These are phyloP conservation scores for Eurosta solidaginis DNA, from an alignment of 1,140 invertebrate genomes.

Conservation along the genomic window DNA sequence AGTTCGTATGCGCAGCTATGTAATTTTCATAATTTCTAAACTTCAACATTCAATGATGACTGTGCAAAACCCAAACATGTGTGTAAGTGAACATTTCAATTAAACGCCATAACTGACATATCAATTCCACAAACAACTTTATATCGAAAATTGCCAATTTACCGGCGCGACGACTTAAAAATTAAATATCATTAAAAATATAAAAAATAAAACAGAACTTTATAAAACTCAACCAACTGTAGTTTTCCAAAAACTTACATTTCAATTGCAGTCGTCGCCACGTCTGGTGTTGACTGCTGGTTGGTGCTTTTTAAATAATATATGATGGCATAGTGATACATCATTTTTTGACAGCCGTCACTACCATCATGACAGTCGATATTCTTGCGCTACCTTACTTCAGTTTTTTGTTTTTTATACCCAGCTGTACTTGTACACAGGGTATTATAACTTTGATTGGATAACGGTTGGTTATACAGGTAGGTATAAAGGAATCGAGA, in stretches of 20 bases:
- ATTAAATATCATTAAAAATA: no score
- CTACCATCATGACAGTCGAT: slow-evolving; percentile 10
- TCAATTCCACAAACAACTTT: background rate
- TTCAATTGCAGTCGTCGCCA: no score
- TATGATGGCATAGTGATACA: slow-evolving; percentile 23
- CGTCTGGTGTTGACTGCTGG: background rate
- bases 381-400: background rate
- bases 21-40: slow-evolving; percentile 29
- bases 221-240: slow-evolving; percentile 18
- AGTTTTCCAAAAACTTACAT: slow-evolving; percentile 17
- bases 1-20: background rate
- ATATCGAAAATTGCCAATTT: background rate
- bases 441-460: no score
- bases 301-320: slow-evolving; percentile 18
- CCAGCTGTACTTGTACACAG: no score
- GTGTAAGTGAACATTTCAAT: slow-evolving; percentile 5
- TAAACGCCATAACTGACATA: slow-evolving; percentile 21
- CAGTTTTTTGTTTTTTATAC: no score
- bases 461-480: no score
- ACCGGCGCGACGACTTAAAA: no score
- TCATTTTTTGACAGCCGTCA: slow-evolving; percentile 24
- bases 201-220: no score
- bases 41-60: slow-evolving; percentile 4
- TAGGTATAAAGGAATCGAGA: no score
- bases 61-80: background rate